Conservation (phyloP, 92 coral and sea anemone species). For the Zoanthus sansibaricus region DNA sequence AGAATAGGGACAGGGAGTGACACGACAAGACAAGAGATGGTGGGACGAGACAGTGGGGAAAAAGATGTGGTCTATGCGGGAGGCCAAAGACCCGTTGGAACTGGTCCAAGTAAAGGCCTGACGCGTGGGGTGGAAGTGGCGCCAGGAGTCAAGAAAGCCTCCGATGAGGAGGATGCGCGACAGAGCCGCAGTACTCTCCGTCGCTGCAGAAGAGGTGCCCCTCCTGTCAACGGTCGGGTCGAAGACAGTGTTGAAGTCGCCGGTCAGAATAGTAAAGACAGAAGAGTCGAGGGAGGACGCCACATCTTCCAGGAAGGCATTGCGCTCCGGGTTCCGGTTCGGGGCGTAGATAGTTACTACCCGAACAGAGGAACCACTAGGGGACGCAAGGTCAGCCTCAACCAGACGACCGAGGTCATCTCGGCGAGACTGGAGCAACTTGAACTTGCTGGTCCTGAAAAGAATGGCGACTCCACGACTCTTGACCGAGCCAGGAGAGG, state of each 20-base stretch:
- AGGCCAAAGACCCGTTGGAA: conserved; percentile 26
- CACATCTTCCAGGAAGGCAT: conserved; percentile 8
- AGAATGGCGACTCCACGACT: too few species aligned
- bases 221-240: conserved; percentile 9
- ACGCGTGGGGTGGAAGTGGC: neutral
- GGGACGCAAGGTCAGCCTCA: too few species aligned
- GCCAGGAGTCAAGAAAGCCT: conserved; percentile 25
- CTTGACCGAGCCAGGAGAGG: neutral
- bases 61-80: conserved; percentile 39
- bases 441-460: neutral
- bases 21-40: neutral
- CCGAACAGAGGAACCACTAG: neutral
- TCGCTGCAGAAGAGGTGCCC: conserved; percentile 1
- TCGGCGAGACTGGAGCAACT: neutral
- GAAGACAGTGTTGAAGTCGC: conserved; percentile 35
- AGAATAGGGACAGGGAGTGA: conserved; percentile 48
- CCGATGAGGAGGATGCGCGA: neutral
- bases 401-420: neutral
- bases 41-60: neutral
- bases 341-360: conserved; percentile 24
- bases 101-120: conserved; percentile 21
- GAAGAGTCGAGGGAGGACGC: conserved; percentile 22
- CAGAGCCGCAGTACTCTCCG: conserved; percentile 1
- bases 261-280: conserved; percentile 14
- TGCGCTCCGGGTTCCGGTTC: neutral